Base-by-base conservation (phyloP, 2,797 vertebrate species). In the Sparus aurata region DNA sequence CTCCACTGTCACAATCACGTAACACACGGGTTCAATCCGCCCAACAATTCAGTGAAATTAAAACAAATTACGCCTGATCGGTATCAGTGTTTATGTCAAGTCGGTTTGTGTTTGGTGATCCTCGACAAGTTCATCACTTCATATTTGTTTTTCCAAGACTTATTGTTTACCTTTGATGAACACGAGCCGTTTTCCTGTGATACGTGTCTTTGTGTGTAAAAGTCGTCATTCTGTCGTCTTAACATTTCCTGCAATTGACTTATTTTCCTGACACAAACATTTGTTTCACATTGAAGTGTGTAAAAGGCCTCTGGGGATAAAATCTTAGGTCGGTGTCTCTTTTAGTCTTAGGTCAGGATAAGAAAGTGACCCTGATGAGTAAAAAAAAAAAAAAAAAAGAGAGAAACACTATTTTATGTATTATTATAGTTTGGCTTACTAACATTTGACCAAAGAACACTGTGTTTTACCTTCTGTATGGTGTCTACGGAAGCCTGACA, bases 371-470 rank as follows among this genome's bases (percentile, higher is more conserved):
- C 55, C 70, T 62, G 54, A 73, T 38, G 43, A 64, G 61, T 72
- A 9, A 7, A 7, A 34, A 34, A 27, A n/a, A n/a, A n/a, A n/a
- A n/a, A n/a, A 3, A 27, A 27, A 78, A 49, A 76, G 47, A 69
- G 47, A 69, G 3, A 79, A 53, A 71, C 1, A 27, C n/a, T 84
- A 75, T 84, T 85, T 85, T 82, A 74, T 88, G 75, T 83, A 60
- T 77, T 66, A 63, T 41, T 41, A 80, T 53, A 75, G 52, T 82
- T 82, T 87, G 80, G 86, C 74, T 80, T 64, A 85, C 71, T 73
- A 87, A 88, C 82, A 77, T 80, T 83, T 87, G 92, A 95, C 95
- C 95, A 95, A 95, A 94, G 93, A 95, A 92, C 92, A 94, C 94
- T 94, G 94, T 94, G 94, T 87, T 90, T 84, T 75, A 83, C 77